Base-by-base conservation (phyloP, 2,113 vertebrate genomes). In the Morone chrysops region DNA sequence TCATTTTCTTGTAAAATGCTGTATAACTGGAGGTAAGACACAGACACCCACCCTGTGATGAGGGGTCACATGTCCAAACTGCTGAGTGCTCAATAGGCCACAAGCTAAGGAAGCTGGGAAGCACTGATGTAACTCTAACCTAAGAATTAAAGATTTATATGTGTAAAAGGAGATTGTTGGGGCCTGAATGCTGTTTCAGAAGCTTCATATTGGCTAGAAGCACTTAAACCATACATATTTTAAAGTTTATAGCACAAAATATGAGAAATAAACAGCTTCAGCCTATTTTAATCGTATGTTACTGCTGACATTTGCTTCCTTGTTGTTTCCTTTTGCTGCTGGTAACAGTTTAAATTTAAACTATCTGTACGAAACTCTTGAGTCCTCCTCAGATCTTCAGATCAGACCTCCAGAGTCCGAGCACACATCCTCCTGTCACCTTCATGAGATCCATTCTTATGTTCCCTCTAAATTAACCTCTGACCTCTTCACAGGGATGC, bases 401-500 rank as follows among this genome's bases (percentile, higher is more conserved):
- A 31, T 53, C 9, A n/a, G 84, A 36, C 51, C 8, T 68, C 14
- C 10, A 45, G 22, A 4, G 0, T 61, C 7, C 51, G 12, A 1
- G 5, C 69, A 62, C 6, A 41, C 8, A 3, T 79, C 45, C 40
- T 88, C 75, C 18, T 89, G 45, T 54, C 87, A 70, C 78, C 73
- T 20, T 6, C 22, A 11, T 82, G 73, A 71, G 22, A 67, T 45
- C 47, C 12, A 48, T 75, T 80, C 51, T 0, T 5, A 71, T 4
- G 0, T n/a, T 51, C 70, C 76, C 77, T 83, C 86, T 18, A 85
- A 82, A 8, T 8, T 85, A 51, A 90, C 70, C 80, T 92, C n/a
- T 87, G 53, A 84, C 82, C 60, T 91, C 67, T 91, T 90, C 53
- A 70, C 91, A 95, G 95, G 68, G 81, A 90, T 69, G 65, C 31